Evolutionary conservation across 2,113 vertebrate species (phyloP).

Genomic region (Rhombomys opimus): DNA sequence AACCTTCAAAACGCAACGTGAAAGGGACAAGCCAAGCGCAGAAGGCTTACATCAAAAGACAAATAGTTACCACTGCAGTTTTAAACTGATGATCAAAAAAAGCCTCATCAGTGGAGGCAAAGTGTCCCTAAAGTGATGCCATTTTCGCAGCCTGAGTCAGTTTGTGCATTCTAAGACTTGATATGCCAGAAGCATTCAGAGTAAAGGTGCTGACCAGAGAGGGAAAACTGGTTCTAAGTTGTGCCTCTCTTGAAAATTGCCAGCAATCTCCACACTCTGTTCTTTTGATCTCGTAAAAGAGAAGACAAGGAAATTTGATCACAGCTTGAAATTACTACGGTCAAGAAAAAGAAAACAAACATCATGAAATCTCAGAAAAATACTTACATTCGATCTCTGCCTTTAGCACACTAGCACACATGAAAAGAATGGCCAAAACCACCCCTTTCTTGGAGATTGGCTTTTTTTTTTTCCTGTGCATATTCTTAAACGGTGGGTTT

Average conservation of each 20-base stretch:
- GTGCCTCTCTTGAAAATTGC: background rate
- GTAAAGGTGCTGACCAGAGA: background rate
- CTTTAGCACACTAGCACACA: background rate
- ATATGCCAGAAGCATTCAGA: background rate
- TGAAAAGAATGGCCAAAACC: background rate
- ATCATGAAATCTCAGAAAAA: background rate
- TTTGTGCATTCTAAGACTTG: background rate
- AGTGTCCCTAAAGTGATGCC: background rate
- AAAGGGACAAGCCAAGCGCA: background rate
- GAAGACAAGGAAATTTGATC: constrained; percentile 1
- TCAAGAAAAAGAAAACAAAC: background rate
- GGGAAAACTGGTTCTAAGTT: background rate
- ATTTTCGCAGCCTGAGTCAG: background rate
- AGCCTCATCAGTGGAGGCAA: background rate
- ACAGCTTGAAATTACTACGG: background rate
- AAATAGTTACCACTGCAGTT: background rate
- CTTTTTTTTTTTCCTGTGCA: background rate
- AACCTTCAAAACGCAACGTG: background rate
- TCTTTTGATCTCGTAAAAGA: background rate
- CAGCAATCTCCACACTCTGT: background rate
- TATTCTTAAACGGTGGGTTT: background rate
- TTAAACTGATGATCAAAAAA: background rate
- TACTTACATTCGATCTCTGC: background rate
- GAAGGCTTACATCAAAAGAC: background rate
- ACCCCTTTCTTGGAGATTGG: background rate